Base-by-base conservation (phyloP, 30 jellyfish, hydroid and myxozoan species). In the Sanderia malayensis region DNA sequence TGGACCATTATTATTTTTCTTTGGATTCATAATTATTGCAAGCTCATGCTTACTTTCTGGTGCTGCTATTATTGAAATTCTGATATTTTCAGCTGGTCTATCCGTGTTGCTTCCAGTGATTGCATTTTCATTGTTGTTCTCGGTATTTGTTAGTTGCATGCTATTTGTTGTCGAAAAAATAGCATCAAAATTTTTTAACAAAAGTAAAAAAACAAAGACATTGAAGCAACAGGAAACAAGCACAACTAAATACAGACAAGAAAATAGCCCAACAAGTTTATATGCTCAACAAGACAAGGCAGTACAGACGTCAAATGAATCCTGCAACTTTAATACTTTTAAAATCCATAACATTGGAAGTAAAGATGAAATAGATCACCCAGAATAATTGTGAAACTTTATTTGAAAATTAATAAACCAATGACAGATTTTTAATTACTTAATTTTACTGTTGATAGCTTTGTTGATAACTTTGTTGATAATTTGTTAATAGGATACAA, bases 51-150 rank as follows among this genome's bases (percentile, higher is more conserved):
- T 49, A 24, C 64, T 49, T 4, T 49, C 64, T 49, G 64, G 64
- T 2, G 27, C 64, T 4, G 27, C 18, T 4, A 49, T 49, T 24
- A 19, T 49, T 49, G 64, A 49, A 24, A 3, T 49, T 24, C 24
- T 49, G 64, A 49, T 49, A 15, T 3, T 49, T 4, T 49, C 64
- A 49, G 64, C 24, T 49, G 64, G 64, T 49, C 64, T 49, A 4
- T 49, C 27, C 18, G 23, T 49, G 25, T 24, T 49, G 27, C 23
- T 49, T 9, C 64, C 64, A 2, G 64, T 49, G 24, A 11, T 49
- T 19, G 23, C 27, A 19, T 49, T 49, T 49, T 49, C 64, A 49
- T 11, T 19, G 18, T 49, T 49, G 25, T 4, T 49, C 3, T 8
- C 64, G 18, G 18, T 49, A 13, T 37, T 37, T 37, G 13, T 37